Conservation (phyloP, 2,888 invertebrate species). For the Drosophila ezoana region DNA sequence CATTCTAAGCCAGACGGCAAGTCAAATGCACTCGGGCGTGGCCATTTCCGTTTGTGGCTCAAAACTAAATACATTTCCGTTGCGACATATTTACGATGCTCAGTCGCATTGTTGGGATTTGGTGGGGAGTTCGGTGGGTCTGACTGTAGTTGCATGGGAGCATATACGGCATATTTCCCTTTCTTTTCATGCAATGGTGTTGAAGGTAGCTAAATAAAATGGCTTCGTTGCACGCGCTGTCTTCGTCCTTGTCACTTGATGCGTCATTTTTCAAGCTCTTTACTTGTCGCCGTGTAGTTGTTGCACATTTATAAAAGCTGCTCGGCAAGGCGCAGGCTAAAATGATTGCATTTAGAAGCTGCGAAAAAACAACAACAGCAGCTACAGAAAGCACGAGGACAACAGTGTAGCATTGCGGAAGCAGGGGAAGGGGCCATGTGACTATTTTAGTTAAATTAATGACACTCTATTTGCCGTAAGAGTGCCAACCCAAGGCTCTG, state of each 20-base stretch:
- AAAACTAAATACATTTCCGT: conserved; percentile 68
- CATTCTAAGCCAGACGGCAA: conserved; percentile 36
- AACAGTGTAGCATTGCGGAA: conserved; percentile 3
- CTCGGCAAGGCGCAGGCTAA: conserved; percentile 49
- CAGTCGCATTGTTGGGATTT: conserved; percentile 6
- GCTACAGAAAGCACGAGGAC: conserved; percentile 23
- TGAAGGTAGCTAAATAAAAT: conserved; percentile 42
- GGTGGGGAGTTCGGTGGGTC: conserved; percentile 9
- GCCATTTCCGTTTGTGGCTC: conserved; percentile 58
- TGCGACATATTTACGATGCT: conserved; percentile 51
- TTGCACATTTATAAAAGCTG: conserved; percentile 69
- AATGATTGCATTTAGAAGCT: conserved; percentile 72
- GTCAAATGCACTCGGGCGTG: conserved; percentile 58
- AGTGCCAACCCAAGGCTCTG: conserved; percentile 53
- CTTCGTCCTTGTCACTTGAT: conserved; percentile 56
- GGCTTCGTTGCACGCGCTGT: conserved; percentile 33
- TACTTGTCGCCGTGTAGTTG: conserved; percentile 65
- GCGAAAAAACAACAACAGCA: conserved; percentile 11
- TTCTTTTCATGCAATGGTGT: conserved; percentile 28
- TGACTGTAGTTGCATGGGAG: conserved; percentile 1
- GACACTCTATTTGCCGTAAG: conserved; percentile 70
- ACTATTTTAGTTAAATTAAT: conserved; percentile 78
- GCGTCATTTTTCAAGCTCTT: conserved; percentile 72
- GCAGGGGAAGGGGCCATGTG: conserved; percentile 25
- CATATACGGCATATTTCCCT: conserved; percentile 7